phyloP scores from a whole-genome alignment of 2,797 vertebrate species.

The Chloroceryle inda region DNA sequence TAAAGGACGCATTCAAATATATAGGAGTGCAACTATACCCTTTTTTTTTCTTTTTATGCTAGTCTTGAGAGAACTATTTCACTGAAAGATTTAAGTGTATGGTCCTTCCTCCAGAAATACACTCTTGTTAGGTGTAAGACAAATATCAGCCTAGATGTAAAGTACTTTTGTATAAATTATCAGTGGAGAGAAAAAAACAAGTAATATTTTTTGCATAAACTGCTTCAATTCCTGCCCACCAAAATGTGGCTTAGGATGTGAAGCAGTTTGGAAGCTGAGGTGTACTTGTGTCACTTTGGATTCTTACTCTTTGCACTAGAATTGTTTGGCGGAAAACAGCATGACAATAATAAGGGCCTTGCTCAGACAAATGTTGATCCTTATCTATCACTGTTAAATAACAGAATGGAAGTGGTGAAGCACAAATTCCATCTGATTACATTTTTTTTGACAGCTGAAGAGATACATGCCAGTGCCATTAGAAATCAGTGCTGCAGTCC shows the following conservation, averaged over 20 bases:
- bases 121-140: not conserved
- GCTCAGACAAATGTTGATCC: not conserved
- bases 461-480: not conserved
- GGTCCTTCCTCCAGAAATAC: not conserved
- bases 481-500: not conserved
- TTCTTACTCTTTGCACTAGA: not conserved
- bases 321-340: not conserved
- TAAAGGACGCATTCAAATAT: not conserved
- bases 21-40: not conserved
- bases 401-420: slow-evolving; percentile 21
- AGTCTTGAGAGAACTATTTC: not conserved
- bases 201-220: not conserved
- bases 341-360: not conserved
- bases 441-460: slow-evolving; percentile 16
- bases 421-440: not conserved
- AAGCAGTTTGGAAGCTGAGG: not conserved
- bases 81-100: not conserved
- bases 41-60: not conserved
- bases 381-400: slow-evolving; percentile 36
- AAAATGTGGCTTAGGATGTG: not conserved
- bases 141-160: not conserved
- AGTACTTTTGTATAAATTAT: not conserved
- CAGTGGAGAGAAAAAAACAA: not conserved
- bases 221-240: not conserved
- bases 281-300: not conserved